Base-by-base conservation (phyloP, 1,140 invertebrate species). In the Trichonephila clavata region DNA sequence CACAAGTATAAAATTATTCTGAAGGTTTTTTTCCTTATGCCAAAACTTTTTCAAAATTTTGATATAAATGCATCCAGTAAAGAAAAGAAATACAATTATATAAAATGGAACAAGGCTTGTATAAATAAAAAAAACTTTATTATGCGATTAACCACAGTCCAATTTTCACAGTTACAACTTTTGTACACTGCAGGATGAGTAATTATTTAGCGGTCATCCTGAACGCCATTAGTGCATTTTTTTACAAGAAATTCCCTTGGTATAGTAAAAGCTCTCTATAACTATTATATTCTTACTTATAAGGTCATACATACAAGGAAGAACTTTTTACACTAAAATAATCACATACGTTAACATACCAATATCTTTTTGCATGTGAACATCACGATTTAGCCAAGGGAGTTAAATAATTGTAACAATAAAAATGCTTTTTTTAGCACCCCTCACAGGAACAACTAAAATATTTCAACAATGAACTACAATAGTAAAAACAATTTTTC, bases 121-220 rank as follows among this genome's bases (percentile, higher is more conserved):
- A 27, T 92, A 92, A 92, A 92, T 92, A 92, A 92, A 84, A 92
- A 77, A 77, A 20, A 18, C 24, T 92, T 92, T 92, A 92, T 92
- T 92, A 65, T 68, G 50, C 24, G 81, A 57, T 86, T 71, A 71
- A 92, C 83, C 83, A 92, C 80, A 86, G 83, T 92, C 83, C 81
- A 86, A 63, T 61, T 39, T 92, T 92, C 2, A n/a, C n/a, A 77
- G 61, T 92, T 86, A 86, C 81, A 92, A 32, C 59, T 86, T 86
- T 86, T 92, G 83, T 92, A 92, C 91, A 92, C 81, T 65, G 39
- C 61, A 71, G 61, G 50, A 87, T 87, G 81, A 83, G 27, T 32
- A 24, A 77, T 77, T 39, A 27, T 10, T 77, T 39, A 32, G 71
- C 50, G 24, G 13, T 84, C 83, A 84, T 57, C n/a, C 43, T 50